phyloP scores from a whole-genome alignment of 2,888 invertebrate genomes.

The Clostera curtula region DNA sequence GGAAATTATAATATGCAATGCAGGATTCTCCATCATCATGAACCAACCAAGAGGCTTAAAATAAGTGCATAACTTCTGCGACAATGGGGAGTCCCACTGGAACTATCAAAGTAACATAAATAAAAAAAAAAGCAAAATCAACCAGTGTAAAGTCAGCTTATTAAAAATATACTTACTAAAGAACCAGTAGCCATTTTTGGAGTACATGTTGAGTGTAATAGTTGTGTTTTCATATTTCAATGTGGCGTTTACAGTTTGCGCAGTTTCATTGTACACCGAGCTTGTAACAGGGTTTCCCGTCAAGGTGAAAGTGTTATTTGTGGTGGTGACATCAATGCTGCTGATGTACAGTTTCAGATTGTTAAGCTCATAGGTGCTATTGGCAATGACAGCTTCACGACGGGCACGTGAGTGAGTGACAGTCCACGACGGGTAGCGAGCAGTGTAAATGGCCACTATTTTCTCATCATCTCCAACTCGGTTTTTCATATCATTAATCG shows the following conservation, averaged over 20 bases:
- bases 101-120: slow-evolving; percentile 6
- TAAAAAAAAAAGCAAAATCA: no score
- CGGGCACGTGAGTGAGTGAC: slow-evolving; percentile 40
- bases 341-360: slow-evolving; percentile 37
- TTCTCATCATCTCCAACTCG: slow-evolving; percentile 53
- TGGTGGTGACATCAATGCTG: slow-evolving; percentile 16
- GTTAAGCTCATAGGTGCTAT: slow-evolving; percentile 6
- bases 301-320: slow-evolving; percentile 6
- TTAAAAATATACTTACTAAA: slow-evolving; percentile 37
- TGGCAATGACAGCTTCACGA: slow-evolving; percentile 28
- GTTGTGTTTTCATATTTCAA: slow-evolving; percentile 31
- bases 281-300: slow-evolving; percentile 6
- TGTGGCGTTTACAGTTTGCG: slow-evolving; percentile 25
- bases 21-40: no score
- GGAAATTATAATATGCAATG: no score
- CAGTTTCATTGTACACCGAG: slow-evolving; percentile 15
- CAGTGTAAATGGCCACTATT: slow-evolving; percentile 76
- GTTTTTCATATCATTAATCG: slow-evolving; percentile 61
- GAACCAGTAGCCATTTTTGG: slow-evolving; percentile 52
- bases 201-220: slow-evolving; percentile 40
- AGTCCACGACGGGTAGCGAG: slow-evolving; percentile 68
- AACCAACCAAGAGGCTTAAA: no score
- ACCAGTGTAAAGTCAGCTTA: no score
- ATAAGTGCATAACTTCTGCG: no score
- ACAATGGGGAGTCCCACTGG: no score